Evolutionary conservation across 2,888 invertebrate genomes (phyloP).

Genomic region (Cristatella mucedo): DNA sequence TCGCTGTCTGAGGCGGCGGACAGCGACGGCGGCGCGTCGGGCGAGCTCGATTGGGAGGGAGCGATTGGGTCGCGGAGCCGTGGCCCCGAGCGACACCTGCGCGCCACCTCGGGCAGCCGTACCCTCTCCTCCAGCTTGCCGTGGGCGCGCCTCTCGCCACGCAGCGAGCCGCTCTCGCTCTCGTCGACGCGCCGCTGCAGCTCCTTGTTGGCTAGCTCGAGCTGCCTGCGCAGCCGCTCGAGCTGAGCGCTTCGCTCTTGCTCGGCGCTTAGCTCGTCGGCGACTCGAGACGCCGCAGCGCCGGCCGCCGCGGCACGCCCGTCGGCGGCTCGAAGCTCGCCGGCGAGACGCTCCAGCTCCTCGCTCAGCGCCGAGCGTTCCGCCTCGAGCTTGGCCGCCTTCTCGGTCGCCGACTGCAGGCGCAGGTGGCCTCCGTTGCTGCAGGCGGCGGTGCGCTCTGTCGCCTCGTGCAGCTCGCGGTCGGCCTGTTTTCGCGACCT

Average conservation of each 20-base stretch:
- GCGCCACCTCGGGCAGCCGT: too few relatives aligned
- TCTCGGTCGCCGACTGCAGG: too few relatives aligned
- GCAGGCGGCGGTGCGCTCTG: slow-evolving; percentile 88
- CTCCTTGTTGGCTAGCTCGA: slow-evolving; percentile 96
- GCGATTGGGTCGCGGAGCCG: too few relatives aligned
- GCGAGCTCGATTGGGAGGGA: too few relatives aligned
- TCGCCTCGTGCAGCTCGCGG: slow-evolving; percentile 89
- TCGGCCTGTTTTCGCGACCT: slow-evolving; percentile 94
- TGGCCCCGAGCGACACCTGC: too few relatives aligned
- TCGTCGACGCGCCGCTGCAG: slow-evolving; percentile 81
- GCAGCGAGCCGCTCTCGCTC: slow-evolving; percentile 88
- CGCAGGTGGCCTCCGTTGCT: too few relatives aligned
- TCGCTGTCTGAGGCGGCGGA: too few relatives aligned
- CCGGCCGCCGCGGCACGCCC: slow-evolving; percentile 46
- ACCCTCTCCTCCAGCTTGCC: slow-evolving; percentile 79
- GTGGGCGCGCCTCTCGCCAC: slow-evolving; percentile 97
- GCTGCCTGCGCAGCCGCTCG: slow-evolving; percentile 92
- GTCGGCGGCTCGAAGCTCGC: slow-evolving; percentile 96
- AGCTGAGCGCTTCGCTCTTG: slow-evolving; percentile 97
- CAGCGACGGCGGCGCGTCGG: too few relatives aligned
- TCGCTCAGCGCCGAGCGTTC: slow-evolving; percentile 81
- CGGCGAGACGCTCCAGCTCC: slow-evolving; percentile 92
- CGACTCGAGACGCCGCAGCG: slow-evolving; percentile 80
- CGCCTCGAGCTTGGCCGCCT: slow-evolving; percentile 98
- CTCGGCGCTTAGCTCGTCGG: slow-evolving; percentile 95